Conservation (phyloP, 2,113 vertebrate species). For the Dromas ardeola region DNA sequence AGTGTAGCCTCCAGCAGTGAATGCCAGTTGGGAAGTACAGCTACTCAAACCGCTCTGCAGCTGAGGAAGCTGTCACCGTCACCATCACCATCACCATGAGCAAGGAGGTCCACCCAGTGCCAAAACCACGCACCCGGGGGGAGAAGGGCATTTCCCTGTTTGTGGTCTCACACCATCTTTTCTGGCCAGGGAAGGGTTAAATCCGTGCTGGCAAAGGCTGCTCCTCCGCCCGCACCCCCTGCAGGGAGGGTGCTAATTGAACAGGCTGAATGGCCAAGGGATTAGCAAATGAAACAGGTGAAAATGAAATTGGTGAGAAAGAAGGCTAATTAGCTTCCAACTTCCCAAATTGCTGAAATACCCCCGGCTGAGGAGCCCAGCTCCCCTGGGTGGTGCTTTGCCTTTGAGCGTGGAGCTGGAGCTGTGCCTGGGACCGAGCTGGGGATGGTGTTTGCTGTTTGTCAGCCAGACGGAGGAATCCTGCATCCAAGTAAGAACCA, state of each 20-base stretch:
- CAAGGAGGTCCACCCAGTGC: too few species aligned
- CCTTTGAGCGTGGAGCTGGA: background rate
- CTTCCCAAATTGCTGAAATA: background rate
- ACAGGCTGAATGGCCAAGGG: background rate
- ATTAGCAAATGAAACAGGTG: background rate
- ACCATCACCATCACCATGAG: background rate
- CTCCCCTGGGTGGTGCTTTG: accelerated
- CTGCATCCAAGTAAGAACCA: accelerated
- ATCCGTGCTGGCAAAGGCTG: background rate
- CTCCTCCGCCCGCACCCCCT: background rate
- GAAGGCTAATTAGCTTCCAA: background rate
- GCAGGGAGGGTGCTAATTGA: background rate
- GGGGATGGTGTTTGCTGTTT: accelerated
- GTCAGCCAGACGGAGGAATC: accelerated
- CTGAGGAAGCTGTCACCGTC: background rate
- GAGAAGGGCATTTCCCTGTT: background rate
- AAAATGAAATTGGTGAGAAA: background rate
- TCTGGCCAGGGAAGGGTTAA: background rate
- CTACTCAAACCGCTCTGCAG: background rate
- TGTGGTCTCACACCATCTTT: background rate
- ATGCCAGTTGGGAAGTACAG: background rate
- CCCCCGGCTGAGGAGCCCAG: accelerated
- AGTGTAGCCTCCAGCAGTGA: background rate
- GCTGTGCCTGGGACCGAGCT: background rate
- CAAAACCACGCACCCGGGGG: background rate